Evolutionary conservation across 2,113 vertebrate genomes (phyloP), one percentile per base, ranked within the genome.

Genomic region (Alaudala cheleensis): DNA sequence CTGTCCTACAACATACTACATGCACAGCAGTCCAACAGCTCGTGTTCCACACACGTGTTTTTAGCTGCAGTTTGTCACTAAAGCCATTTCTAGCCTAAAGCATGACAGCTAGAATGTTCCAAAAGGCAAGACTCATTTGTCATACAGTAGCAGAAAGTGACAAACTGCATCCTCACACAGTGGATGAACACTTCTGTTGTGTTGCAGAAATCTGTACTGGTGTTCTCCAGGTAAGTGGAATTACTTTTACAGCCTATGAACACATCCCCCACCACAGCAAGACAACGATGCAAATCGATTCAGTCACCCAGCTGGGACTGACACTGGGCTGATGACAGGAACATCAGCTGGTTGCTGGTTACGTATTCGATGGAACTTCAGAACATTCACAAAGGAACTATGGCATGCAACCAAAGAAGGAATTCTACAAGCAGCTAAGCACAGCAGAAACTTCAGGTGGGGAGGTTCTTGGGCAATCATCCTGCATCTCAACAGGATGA

Each of bases 21-120:
- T 6, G 34, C 26, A 8, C 33, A 42, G 28, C 29, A 83, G 24
- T 60, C 65, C 51, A 56, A 49, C 49, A 64, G 11, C 20, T 71
- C 4, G 0, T 2, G 37, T 25, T 64, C 25, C 56, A 71, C 56
- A 51, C 24, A 7, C 3, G 3, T 0, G 0, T 16, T 80, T 67
- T 56, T 8, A 71, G 61, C 53, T 58, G 33, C 76, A 22, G 7
- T 2, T 31, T 37, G 31, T 37, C 50, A 50, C 47, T n/a, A 37
- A 72, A 85, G 29, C 45, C n/a, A 64, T 12, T 86, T 60, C 51
- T 47, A 58, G 60, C 39, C 65, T 37, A 50, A 50, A 66, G 54
- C 26, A 56, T 4, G 18, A 69, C 49, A 82, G 61, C 49, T 53
- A n/a, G 12, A 51, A 44, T 4, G 19, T 34, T 72, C 39, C 47